A percentile compares a stretch with the other conserved stretches of the same genome.
phyloP scores from a whole-genome alignment of 2,888 invertebrate genomes.

The Ephialtes manifestator region DNA sequence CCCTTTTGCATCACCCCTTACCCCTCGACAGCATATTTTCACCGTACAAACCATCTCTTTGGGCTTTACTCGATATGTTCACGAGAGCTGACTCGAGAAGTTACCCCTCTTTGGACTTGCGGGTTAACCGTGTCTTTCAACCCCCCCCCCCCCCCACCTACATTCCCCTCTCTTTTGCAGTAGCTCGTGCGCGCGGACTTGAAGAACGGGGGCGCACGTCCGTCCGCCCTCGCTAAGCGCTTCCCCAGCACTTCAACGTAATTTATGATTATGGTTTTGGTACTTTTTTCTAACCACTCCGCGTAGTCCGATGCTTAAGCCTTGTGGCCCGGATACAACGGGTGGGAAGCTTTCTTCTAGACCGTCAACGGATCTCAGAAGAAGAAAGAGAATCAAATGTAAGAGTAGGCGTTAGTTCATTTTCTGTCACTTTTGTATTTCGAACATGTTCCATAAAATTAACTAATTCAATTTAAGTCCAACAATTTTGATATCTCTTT shows the following conservation, averaged over 20 bases:
- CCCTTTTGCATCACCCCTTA: constrained; percentile 2
- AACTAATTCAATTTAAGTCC: background rate
- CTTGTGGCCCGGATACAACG: constrained; percentile 54
- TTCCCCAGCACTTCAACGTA: constrained; percentile 81
- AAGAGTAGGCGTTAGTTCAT: background rate
- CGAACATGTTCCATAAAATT: background rate
- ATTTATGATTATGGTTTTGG: constrained; percentile 81
- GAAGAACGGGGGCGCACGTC: constrained; percentile 55
- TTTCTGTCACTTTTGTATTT: background rate
- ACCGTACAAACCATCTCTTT: constrained; percentile 31
- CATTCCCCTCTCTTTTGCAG: constrained; percentile 8
- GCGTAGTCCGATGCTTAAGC: constrained; percentile 64
- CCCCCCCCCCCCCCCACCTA: background rate
- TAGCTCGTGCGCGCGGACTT: constrained; percentile 16
- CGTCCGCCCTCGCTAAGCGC: constrained; percentile 74
- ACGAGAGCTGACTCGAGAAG: constrained; percentile 66
- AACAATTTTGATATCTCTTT: background rate
- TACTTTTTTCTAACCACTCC: constrained; percentile 64
- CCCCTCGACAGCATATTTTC: constrained; percentile 73
- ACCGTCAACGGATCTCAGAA: constrained; percentile 15
- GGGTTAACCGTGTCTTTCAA: constrained; percentile 72
- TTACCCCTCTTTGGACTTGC: constrained; percentile 68
- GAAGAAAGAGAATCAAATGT: background rate
- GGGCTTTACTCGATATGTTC: constrained; percentile 69
- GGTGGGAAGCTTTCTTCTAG: constrained; percentile 55